Evolutionary conservation across 2,113 vertebrate species (phyloP).

Genomic region (Macaca mulatta): DNA sequence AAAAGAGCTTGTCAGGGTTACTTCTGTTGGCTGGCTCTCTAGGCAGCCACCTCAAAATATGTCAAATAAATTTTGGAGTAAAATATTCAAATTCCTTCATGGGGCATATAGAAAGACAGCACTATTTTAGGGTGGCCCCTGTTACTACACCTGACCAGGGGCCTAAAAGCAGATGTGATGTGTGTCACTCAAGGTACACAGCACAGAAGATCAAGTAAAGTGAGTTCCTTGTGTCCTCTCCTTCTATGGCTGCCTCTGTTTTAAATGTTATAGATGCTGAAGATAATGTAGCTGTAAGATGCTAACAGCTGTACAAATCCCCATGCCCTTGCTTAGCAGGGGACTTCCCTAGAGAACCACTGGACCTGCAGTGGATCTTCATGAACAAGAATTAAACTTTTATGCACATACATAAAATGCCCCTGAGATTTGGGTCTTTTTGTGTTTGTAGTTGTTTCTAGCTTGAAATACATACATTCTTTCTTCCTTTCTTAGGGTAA

Average conservation of each 20-base stretch:
- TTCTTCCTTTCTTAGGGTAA: background rate
- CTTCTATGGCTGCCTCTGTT: background rate
- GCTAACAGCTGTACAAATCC: rapidly evolving
- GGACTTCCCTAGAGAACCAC: background rate
- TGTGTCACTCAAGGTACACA: background rate
- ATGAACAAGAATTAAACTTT: background rate
- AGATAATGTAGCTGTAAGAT: rapidly evolving
- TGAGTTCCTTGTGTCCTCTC: background rate
- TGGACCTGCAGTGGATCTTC: background rate
- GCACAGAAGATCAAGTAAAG: background rate
- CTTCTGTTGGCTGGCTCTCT: too few relatives aligned
- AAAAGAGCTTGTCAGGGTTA: too few relatives aligned
- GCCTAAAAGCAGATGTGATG: background rate
- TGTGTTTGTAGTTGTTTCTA: background rate
- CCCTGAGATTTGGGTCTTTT: background rate
- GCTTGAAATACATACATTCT: background rate
- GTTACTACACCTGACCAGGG: background rate
- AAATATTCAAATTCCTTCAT: too few relatives aligned
- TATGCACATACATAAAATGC: background rate
- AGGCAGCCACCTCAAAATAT: too few relatives aligned
- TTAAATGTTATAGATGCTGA: background rate
- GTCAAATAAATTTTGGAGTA: too few relatives aligned
- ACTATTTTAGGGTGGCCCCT: background rate
- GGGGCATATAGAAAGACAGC: background rate
- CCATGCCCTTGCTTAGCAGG: background rate